Base-by-base conservation (phyloP, 1,140 invertebrate species). In the Hylyphantes graminicola region DNA sequence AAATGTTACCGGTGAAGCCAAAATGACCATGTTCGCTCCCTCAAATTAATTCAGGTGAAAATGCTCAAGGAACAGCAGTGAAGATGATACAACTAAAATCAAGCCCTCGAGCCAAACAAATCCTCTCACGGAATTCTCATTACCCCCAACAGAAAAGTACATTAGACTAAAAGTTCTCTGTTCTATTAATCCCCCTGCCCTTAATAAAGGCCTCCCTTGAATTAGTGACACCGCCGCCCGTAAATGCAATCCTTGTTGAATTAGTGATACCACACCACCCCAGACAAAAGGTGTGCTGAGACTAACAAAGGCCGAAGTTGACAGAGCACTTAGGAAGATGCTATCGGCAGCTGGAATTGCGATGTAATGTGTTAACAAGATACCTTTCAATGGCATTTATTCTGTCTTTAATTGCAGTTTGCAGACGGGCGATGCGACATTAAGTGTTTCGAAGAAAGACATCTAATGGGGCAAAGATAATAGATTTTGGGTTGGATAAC, bases 271-370 rank as follows among this genome's bases (percentile, higher is more conserved):
- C 54, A 73, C 57, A 19, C 17, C 70, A 13, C 21, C n/a, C 53
- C 6, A 73, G 57, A 35, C 51, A 73, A 51, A 57, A 57, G 51
- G 70, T 12, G 10, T n/a, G 5, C 12, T 15, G 53, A 55, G 51
- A 51, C 70, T 17, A 54, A n/a, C 53, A 21, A 35, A 19, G 7
- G 9, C 2, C 9, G 53, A 51, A 21, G 70, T 73, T 73, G 57
- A 57, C 54, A n/a, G 17, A 19, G 70, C 70, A 73, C 70, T 73
- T 73, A 73, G 51, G 11, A 19, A 73, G 70, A 73, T 73, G 70
- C n/a, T 73, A 73, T 73, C 50, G 53, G 11, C 10, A 54, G 17
- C 15, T 19, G 51, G 21, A 73, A 73, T 73, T 73, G 70, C 70
- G 9, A 50, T 51, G 70, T 73, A 73, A 73, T 73, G 70, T 57